A percentile compares a stretch with the other conserved stretches of the same genome.
Conservation (phyloP, 2,797 vertebrate genomes). For the Gymnoscopelus braueri region DNA sequence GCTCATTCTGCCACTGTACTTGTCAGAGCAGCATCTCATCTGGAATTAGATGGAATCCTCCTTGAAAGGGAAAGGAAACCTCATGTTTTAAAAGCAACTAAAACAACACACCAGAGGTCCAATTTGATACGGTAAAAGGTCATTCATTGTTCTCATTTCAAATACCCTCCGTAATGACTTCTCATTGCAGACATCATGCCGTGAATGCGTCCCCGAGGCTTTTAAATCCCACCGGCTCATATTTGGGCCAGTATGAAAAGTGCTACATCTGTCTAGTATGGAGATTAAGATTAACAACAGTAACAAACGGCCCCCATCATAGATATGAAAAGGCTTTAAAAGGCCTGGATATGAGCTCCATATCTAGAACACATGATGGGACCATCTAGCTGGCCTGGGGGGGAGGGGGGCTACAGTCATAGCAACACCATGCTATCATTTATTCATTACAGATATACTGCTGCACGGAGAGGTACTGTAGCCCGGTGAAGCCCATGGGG, state of each 20-base stretch:
- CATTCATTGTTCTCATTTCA: conserved; percentile 34
- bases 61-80: not conserved
- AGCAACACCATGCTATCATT: conserved; percentile 46
- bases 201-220: conserved; percentile 23
- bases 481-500: conserved; percentile 29
- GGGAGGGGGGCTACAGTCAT: conserved; percentile 7
- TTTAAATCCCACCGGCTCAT: conserved; percentile 21
- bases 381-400: conserved; percentile 41
- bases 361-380: conserved; percentile 22
- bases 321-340: conserved; percentile 14
- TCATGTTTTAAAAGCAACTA: not conserved
- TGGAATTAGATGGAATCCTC: not conserved
- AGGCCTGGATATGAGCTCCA: conserved; percentile 12
- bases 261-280: conserved; percentile 8
- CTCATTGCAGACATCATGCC: conserved; percentile 44
- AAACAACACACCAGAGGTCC: not conserved
- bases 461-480: conserved; percentile 29
- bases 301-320: conserved; percentile 31
- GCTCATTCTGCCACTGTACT: not conserved
- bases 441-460: conserved; percentile 63
- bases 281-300: conserved; percentile 45
- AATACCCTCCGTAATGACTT: conserved; percentile 14
- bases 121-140: conserved; percentile 8
- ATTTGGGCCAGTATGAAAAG: conserved; percentile 15
- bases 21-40: not conserved